A percentile compares a stretch with the other conserved stretches of the same genome.
Conservation (phyloP, 2,113 vertebrate genomes). For the Regulus satrapa region DNA sequence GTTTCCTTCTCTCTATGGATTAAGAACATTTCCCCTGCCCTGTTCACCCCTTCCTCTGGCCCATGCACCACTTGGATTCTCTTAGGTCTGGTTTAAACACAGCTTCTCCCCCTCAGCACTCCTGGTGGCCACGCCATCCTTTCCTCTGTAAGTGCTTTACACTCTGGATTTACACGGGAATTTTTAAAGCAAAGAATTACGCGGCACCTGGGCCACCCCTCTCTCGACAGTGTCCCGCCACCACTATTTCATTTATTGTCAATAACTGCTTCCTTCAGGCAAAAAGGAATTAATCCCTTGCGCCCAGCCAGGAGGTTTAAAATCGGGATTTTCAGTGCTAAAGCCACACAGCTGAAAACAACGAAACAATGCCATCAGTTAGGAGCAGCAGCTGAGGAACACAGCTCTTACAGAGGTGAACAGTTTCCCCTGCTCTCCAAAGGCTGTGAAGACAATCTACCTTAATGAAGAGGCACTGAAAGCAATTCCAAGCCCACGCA, state of each 20-base stretch:
- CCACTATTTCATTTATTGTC: not conserved
- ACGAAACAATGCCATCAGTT: not conserved
- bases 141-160: not conserved
- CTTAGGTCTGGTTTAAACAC: not conserved
- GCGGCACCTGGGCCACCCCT: fast-evolving
- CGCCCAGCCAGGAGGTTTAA: not conserved
- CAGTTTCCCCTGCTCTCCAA: not conserved
- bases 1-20: not conserved
- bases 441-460: not conserved
- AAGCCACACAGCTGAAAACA: not conserved
- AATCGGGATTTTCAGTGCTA: not conserved
- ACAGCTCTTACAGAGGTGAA: not conserved
- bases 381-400: not conserved
- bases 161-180: fast-evolving
- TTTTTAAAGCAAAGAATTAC: not conserved
- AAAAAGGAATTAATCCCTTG: not conserved
- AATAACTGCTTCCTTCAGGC: not conserved
- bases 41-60: not conserved
- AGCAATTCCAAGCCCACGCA: not conserved
- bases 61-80: not conserved
- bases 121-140: fast-evolving
- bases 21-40: not conserved
- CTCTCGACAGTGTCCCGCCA: not conserved
- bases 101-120: not conserved
- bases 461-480: not conserved